Evolutionary conservation across 2,888 invertebrate genomes (phyloP), one percentile per base, ranked within the genome.

Genomic region (Caradrina kadenii): DNA sequence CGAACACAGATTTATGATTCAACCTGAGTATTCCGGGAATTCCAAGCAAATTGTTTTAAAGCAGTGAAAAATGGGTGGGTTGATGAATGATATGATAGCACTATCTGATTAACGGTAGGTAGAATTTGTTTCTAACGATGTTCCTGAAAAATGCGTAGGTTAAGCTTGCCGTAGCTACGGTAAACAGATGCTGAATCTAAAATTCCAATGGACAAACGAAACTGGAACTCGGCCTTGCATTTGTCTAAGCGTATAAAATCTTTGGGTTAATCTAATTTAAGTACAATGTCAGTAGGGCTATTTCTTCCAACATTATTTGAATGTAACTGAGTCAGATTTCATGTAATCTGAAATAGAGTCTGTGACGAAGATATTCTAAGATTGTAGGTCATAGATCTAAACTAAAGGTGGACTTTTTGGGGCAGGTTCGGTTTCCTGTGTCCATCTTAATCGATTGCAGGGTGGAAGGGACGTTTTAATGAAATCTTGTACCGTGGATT

Each of bases 1-100:
- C 71, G 63, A 63, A 58, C 64, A 70, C 17, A 69, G 75, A 84
- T 81, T 77, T 81, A 84, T 81, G 77, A 70, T 71, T 59, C 64
- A 61, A 63, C 53, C 56, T 54, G 67, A 19, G 56, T 72, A 76
- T 75, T 80, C 69, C 65, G 26, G 70, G 73, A 63, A 59, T 48
- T 69, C 79, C 17, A 26, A 35, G 26, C 39, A 61, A 35, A 61
- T 75, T 69, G 68, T 73, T 54, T 50, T 15, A 35, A 39, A 60
- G 22, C 48, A 10, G 52, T 53, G 26, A 22, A 22, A 58, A n/a
- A 49, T 72, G 39, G 7, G 3, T 52, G 49, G 22, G 19, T 42
- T 21, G 52, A 50, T 71, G 50, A 78, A 61, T 55, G 63, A 52
- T 21, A 62, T 76, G 73, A 56, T 71, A 71, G 48, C 11, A 35